These are phyloP conservation scores for Drosophila nebulosa DNA, from an alignment of 1,140 invertebrate species.

Conservation along the genomic window DNA sequence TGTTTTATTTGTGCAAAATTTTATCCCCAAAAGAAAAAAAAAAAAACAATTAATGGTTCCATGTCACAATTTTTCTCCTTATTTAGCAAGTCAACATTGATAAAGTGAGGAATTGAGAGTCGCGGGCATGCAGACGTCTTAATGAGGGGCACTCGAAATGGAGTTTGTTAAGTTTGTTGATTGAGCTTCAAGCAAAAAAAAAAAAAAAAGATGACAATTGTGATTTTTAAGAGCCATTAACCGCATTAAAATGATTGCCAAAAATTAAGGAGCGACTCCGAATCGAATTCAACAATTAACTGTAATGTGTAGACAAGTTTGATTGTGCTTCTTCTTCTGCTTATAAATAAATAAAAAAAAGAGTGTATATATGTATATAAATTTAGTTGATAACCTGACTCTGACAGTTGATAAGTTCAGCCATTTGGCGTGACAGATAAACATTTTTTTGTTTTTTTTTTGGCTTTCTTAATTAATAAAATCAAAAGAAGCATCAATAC, in stretches of 20 bases:
- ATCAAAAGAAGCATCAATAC: background rate
- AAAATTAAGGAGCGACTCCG: slow-evolving; percentile 9
- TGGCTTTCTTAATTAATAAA: slow-evolving; percentile 4
- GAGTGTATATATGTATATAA: background rate
- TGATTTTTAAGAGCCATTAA: slow-evolving; percentile 10
- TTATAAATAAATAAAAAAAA: too few relatives aligned
- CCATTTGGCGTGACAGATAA: slow-evolving; percentile 4
- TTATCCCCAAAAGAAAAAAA: too few relatives aligned
- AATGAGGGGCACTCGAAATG: background rate
- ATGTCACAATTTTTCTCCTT: background rate
- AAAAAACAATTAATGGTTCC: background rate
- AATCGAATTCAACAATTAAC: slow-evolving; percentile 7
- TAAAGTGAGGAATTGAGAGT: background rate
- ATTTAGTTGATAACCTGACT: background rate
- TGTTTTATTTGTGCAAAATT: background rate
- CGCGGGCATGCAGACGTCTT: background rate
- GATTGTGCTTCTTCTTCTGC: background rate
- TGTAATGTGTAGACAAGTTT: slow-evolving; percentile 8
- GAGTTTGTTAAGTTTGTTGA: slow-evolving; percentile 6
- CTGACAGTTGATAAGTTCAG: slow-evolving; percentile 11
- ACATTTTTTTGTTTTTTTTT: too few relatives aligned
- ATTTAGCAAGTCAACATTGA: background rate
- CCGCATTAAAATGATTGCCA: slow-evolving; percentile 8
- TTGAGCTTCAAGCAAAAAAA: background rate
- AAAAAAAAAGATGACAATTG: slow-evolving; percentile 2